Evolutionary conservation across 2,888 invertebrate species (phyloP), one percentile per base, ranked within the genome.

Genomic region (Drosophila paramelanica): DNA sequence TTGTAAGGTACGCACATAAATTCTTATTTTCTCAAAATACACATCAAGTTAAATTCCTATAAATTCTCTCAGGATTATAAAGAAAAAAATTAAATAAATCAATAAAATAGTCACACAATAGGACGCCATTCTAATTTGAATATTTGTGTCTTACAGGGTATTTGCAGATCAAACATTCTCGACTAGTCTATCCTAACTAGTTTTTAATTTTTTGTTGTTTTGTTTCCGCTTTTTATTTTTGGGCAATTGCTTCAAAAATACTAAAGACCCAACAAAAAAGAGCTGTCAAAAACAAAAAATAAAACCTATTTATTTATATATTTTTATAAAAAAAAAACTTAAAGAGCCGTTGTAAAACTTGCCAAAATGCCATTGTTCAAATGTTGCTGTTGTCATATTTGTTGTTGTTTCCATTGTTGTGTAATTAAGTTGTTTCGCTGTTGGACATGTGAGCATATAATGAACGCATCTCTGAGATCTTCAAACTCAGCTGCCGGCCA

Each of bases 361-460:
- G 71, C 60, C 75, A 69, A 81, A 81, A 84, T 62, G 61, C 60
- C 77, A 76, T 79, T 77, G 79, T 79, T 76, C 38, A 78, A 73
- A 55, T 59, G 55, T 43, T 64, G 47, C 61, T 67, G 61, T 39
- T 57, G 23, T 25, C 55, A 17, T 4, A 53, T 39, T 11, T 60
- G 36, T 41, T 61, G 38, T 52, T 64, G 56, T 20, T 64, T 49
- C 10, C 67, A 67, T 79, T 74, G 77, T 89, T 88, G 75, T 89
- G 88, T 89, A 89, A 85, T 85, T 89, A 85, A 85, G 89, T 85
- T 89, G 89, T 85, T 85, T 82, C 71, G 87, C 70, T 81, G 75
- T 72, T 73, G 67, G 77, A 79, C 80, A 67, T 61, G 53, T 66
- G 67, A 81, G 65, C 69, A 69, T 53, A 76, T 77, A 79, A 77